These are phyloP conservation scores for Arrhamphus sclerolepis DNA, from an alignment of 2,797 vertebrate species.

Conservation along the genomic window DNA sequence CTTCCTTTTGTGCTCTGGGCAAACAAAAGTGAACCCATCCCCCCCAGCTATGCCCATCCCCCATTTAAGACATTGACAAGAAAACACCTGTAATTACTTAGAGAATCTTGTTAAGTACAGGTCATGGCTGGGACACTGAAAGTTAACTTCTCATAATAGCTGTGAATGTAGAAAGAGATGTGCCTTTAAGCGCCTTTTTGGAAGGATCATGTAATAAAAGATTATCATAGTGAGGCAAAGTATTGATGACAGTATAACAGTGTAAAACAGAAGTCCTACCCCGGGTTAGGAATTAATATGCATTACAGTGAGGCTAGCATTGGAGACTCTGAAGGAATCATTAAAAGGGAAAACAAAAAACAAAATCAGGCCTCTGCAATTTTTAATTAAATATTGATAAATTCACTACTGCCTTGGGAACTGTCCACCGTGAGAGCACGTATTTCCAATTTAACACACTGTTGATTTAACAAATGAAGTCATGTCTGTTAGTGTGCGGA, in stretches of 20 bases:
- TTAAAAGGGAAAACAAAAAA: slow-evolving; percentile 27
- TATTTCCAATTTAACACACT: slow-evolving; percentile 43
- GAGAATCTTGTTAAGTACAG: slow-evolving; percentile 5
- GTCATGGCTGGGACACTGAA: slow-evolving; percentile 7
- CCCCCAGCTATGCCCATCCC: neutral
- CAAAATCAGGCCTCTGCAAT: slow-evolving; percentile 28
- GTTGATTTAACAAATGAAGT: slow-evolving; percentile 47
- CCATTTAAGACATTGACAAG: slow-evolving; percentile 22
- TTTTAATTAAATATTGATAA: slow-evolving; percentile 55
- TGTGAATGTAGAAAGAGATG: slow-evolving; percentile 4
- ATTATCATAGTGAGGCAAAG: neutral
- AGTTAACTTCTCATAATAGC: neutral
- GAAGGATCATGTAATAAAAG: slow-evolving; percentile 23
- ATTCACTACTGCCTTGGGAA: slow-evolving; percentile 24
- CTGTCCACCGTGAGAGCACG: slow-evolving; percentile 22
- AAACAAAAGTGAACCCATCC: slow-evolving; percentile 50
- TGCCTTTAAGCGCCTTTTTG: slow-evolving; percentile 8
- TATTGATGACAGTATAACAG: neutral
- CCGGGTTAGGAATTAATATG: slow-evolving; percentile 40
- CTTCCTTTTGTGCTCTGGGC: slow-evolving; percentile 48
- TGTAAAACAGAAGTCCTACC: slow-evolving; percentile 41
- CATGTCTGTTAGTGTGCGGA: slow-evolving; percentile 10
- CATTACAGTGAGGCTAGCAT: slow-evolving; percentile 35
- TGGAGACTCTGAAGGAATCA: slow-evolving; percentile 39
- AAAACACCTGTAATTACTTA: slow-evolving; percentile 49